These are phyloP conservation scores for Gnathonemus longibarbis DNA, from an alignment of 2,113 vertebrate genomes.

Conservation along the genomic window DNA sequence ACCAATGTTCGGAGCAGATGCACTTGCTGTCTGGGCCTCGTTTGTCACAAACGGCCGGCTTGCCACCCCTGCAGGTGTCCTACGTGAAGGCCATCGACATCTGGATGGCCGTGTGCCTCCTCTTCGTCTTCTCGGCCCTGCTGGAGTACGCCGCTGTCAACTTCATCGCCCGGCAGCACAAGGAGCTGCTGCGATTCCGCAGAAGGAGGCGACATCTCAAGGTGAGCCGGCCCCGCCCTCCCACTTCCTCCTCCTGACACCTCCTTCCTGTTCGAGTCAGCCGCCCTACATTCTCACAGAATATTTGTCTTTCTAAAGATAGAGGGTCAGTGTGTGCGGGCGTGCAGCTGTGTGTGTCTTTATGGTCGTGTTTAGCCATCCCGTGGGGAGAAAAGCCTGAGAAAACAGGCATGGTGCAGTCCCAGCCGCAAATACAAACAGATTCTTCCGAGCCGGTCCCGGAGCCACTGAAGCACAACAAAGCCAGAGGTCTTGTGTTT, in stretches of 20 bases:
- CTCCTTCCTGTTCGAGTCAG: background rate
- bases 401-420: background rate
- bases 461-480: background rate
- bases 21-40: background rate
- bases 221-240: constrained; percentile 56
- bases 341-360: background rate
- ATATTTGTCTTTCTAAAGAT: background rate
- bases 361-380: background rate
- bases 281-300: background rate
- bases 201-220: constrained; percentile 91
- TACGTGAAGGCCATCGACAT: constrained; percentile 98
- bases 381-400: background rate
- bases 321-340: background rate
- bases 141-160: constrained; percentile 95
- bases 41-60: background rate
- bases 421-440: background rate
- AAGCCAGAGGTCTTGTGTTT: background rate
- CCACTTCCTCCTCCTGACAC: background rate
- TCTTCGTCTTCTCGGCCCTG: constrained; percentile 95
- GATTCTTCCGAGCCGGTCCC: background rate
- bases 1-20: background rate
- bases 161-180: constrained; percentile 97
- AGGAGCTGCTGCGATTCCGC: constrained; percentile 95
- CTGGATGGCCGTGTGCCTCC: constrained; percentile 97
- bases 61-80: constrained; percentile 70